A percentile compares a stretch with the other conserved stretches of the same genome.
Evolutionary conservation across 2,113 vertebrate genomes (phyloP).

Genomic region (Dromiciops gliroides): DNA sequence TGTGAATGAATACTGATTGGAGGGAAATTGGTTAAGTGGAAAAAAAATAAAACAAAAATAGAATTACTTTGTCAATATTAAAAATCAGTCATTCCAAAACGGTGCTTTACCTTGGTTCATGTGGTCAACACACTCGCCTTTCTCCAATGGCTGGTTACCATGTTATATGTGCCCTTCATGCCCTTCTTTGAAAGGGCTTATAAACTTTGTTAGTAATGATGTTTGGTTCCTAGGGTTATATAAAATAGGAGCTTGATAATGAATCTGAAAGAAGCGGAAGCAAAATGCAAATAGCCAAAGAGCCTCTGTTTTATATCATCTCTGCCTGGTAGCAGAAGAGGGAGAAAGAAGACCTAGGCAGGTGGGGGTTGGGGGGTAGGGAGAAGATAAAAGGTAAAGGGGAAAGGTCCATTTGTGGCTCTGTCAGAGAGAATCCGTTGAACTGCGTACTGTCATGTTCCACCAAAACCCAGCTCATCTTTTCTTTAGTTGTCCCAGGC

Average conservation of each 20-base stretch:
- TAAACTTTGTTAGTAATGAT: conserved; percentile 3
- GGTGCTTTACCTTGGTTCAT: neutral
- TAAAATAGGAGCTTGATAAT: conserved; percentile 49
- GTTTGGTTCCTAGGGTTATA: conserved; percentile 30
- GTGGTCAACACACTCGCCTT: neutral
- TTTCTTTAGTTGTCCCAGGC: conserved; percentile 53
- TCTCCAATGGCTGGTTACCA: conserved; percentile 54
- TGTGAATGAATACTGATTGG: conserved; percentile 64
- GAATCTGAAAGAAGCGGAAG: conserved; percentile 71
- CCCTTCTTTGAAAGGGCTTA: conserved; percentile 40
- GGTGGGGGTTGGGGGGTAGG: conserved; percentile 1
- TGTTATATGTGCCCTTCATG: neutral
- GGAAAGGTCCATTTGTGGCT: conserved; percentile 57
- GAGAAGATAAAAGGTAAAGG: neutral
- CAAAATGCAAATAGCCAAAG: conserved; percentile 76
- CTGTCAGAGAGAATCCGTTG: conserved; percentile 35
- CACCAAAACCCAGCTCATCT: conserved; percentile 41
- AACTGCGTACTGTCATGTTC: conserved; percentile 41
- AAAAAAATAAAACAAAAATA: conserved; percentile 75
- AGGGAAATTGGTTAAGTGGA: conserved; percentile 76
- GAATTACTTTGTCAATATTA: conserved; percentile 84
- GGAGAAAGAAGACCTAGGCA: conserved; percentile 46
- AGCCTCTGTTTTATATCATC: conserved; percentile 70
- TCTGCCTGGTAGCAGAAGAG: conserved; percentile 64
- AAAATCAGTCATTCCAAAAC: conserved; percentile 72